These are phyloP conservation scores for Chlorodrepanis virens DNA, from an alignment of 2,113 vertebrate species.

Conservation along the genomic window DNA sequence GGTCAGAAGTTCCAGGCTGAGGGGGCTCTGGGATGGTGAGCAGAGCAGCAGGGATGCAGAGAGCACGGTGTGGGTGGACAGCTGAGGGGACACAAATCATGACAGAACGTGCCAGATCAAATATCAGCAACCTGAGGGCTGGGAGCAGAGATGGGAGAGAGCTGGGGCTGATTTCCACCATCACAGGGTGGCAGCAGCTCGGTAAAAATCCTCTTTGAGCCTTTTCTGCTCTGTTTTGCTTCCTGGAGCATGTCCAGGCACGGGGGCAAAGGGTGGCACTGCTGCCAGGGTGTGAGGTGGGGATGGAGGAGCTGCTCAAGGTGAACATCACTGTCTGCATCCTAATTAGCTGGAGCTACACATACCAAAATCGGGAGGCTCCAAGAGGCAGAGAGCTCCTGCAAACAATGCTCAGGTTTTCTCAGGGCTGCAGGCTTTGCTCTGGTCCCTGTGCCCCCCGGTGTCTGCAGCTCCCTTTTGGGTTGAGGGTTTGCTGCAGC, in stretches of 20 bases:
- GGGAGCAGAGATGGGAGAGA: background rate
- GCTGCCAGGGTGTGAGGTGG: background rate
- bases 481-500: background rate
- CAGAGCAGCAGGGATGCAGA: background rate
- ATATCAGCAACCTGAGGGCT: background rate
- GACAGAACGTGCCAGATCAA: background rate
- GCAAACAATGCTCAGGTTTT: background rate
- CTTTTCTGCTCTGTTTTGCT: background rate
- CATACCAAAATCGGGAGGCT: background rate
- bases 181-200: background rate
- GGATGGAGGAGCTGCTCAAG: background rate
- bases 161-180: background rate
- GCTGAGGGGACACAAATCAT: background rate
- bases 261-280: background rate
- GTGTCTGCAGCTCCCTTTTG: background rate
- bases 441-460: background rate
- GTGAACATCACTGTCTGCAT: constrained; percentile 37
- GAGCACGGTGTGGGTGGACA: accelerated
- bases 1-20: background rate
- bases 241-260: background rate
- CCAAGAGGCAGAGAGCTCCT: background rate
- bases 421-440: background rate
- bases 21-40: background rate
- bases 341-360: background rate
- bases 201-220: background rate